Evolutionary conservation across 2,888 invertebrate species (phyloP), one percentile per base, ranked within the genome.

Genomic region (Timandra comae): DNA sequence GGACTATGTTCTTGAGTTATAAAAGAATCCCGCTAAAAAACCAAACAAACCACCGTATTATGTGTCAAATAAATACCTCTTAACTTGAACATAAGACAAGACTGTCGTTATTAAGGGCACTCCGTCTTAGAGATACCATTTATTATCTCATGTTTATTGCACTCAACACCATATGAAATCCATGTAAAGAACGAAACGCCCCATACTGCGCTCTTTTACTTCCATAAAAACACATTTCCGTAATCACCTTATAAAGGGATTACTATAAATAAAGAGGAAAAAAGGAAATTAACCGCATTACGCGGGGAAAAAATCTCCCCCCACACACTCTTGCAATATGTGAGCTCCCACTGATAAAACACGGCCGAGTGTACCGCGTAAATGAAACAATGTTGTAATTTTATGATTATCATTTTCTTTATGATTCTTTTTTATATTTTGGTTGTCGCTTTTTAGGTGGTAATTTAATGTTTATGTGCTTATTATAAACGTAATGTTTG

Each of bases 171-270:
- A 11, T 11, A 24, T 24, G 24, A 24, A 68, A 65, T 63, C 63
- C 58, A 41, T 52, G 56, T 58, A 70, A 69, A 64, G 62, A 64
- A 60, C 52, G 47, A 40, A 48, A 52, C 57, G 56, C 77, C 77
- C 80, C 84, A 72, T 64, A 76, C 78, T 74, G 84, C 72, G 84
- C 74, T 81, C 78, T 82, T 80, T 82, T 78, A 81, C 80, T 76
- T 80, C 75, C 80, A 74, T 78, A 79, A 82, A 77, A 85, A 85
- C 81, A 84, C 84, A 85, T 85, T 84, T 81, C 81, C 74, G 84
- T 85, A 85, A 85, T 84, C 84, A 85, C 82, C 85, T 84, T 85
- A 85, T 84, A 84, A 82, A 82, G 84, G 81, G 84, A 85, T 85
- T 85, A 85, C 85, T 82, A 84, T 84, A 85, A 85, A 85, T 85